These are phyloP conservation scores for Diuraphis noxia DNA, from an alignment of 1,140 invertebrate species.

Conservation along the genomic window DNA sequence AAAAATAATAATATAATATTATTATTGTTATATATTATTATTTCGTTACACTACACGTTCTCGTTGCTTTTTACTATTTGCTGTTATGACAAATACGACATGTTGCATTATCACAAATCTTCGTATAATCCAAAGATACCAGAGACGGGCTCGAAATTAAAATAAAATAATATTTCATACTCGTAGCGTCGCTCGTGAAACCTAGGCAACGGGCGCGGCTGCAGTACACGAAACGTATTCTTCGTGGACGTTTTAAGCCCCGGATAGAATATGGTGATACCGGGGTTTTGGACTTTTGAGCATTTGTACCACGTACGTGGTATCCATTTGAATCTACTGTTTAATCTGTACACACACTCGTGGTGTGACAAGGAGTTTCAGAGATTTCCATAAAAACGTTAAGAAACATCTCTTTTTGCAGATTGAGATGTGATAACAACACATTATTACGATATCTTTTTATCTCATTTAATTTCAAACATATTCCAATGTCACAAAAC, in stretches of 20 bases:
- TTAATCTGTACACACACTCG: background rate
- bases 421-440: background rate
- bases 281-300: background rate
- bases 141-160: background rate
- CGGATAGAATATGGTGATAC: background rate
- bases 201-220: background rate
- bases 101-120: background rate
- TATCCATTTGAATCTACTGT: background rate
- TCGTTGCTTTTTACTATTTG: background rate
- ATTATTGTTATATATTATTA: background rate
- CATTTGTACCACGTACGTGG: background rate
- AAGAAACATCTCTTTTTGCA: background rate
- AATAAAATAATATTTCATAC: background rate
- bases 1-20: background rate
- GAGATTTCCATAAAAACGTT: background rate
- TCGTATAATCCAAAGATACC: conserved; percentile 12
- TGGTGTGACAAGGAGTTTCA: background rate
- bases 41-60: background rate
- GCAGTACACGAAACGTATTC: too few relatives aligned
- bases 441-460: too few relatives aligned
- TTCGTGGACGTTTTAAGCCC: background rate
- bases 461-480: background rate
- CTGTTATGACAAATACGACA: background rate
- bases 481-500: background rate
- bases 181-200: background rate